phyloP scores from a whole-genome alignment of 64 coral and sea anemone genomes.

The Platygyra sinensis region DNA sequence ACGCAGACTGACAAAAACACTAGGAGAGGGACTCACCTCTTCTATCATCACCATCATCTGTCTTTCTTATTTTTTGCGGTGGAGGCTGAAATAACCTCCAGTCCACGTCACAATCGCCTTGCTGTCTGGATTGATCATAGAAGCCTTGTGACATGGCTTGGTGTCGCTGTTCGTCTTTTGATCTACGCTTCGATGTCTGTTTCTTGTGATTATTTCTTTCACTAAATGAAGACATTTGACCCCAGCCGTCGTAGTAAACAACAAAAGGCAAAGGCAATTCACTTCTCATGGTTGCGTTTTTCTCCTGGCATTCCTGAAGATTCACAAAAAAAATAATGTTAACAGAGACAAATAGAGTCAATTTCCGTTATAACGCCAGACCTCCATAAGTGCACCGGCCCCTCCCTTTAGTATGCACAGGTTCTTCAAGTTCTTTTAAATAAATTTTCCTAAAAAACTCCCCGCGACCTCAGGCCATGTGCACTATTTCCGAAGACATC shows the following conservation, averaged over 20 bases:
- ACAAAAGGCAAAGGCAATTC: slow-evolving; percentile 45
- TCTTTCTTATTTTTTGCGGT: too few relatives aligned
- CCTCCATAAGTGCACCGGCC: too few relatives aligned
- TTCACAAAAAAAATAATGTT: not conserved
- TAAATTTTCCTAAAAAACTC: too few relatives aligned
- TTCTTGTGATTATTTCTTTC: not conserved
- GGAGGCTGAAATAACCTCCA: not conserved
- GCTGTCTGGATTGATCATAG: not conserved
- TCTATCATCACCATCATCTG: too few relatives aligned
- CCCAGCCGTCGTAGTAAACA: slow-evolving; percentile 50
- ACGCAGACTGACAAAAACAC: too few relatives aligned
- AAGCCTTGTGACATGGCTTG: not conserved
- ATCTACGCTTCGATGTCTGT: not conserved
- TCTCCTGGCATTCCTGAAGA: slow-evolving; percentile 61
- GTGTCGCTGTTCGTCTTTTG: not conserved
- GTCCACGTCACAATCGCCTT: not conserved
- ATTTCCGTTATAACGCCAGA: not conserved
- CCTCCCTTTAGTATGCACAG: too few relatives aligned
- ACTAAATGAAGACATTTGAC: not conserved
- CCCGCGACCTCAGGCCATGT: too few relatives aligned
- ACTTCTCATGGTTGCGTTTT: not conserved
- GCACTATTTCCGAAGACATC: too few relatives aligned
- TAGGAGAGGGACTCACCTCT: too few relatives aligned
- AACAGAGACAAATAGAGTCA: not conserved
- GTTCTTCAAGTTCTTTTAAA: too few relatives aligned